Conservation (phyloP, 2,797 vertebrate species). For the Columba guinea region DNA sequence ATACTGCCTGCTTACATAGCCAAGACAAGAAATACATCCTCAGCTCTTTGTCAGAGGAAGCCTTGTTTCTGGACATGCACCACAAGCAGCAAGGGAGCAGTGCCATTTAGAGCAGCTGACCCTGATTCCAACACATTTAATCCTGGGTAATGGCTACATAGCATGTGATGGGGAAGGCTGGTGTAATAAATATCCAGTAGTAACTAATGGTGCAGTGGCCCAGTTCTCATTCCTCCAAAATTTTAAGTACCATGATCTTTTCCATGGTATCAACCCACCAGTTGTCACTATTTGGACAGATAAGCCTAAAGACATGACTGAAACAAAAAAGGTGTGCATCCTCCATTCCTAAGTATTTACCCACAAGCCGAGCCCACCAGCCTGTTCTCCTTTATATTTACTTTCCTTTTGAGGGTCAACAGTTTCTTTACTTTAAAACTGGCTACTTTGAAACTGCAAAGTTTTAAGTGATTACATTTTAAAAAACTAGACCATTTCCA, state of each 20-base stretch:
- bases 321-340: not conserved
- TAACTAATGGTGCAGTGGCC: not conserved
- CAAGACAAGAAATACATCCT: not conserved
- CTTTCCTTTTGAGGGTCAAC: not conserved
- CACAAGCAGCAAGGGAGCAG: not conserved
- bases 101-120: not conserved
- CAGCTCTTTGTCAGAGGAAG: not conserved
- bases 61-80: not conserved
- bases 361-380: not conserved
- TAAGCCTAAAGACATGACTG: not conserved
- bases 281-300: not conserved
- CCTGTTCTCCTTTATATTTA: not conserved
- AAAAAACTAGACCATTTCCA: not conserved
- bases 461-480: not conserved
- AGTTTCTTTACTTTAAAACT: not conserved
- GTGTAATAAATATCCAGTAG: not conserved
- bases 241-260: not conserved
- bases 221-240: not conserved
- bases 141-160: not conserved
- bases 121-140: not conserved
- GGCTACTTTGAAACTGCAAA: not conserved
- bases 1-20: not conserved
- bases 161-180: not conserved
- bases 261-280: not conserved
- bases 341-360: not conserved